Evolutionary conservation across 2,797 vertebrate genomes (phyloP).

Genomic region (Alauda arvensis): DNA sequence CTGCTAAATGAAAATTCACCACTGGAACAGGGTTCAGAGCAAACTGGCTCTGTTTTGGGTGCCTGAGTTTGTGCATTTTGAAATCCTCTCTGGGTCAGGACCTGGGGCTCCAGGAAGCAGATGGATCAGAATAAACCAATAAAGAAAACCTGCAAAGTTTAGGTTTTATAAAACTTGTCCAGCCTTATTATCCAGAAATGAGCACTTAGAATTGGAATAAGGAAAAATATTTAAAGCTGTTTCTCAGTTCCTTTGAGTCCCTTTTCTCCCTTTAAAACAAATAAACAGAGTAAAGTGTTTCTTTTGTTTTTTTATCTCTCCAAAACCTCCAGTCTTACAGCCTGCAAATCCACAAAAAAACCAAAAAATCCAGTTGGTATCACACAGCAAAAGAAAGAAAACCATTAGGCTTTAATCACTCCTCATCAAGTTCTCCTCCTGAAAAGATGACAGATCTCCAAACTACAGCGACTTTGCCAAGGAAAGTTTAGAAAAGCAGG

Average conservation of each 20-base stretch:
- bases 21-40: neutral
- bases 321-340: neutral
- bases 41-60: neutral
- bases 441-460: slow-evolving; percentile 12
- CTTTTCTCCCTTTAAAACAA: neutral
- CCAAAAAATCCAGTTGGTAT: neutral
- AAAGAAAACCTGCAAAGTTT: neutral
- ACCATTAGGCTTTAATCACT: neutral
- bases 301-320: neutral
- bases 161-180: neutral
- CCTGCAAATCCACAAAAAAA: neutral
- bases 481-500: neutral
- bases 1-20: neutral
- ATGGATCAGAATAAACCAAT: neutral
- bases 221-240: neutral
- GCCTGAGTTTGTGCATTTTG: neutral
- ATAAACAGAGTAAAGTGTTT: neutral
- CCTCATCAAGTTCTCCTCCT: neutral
- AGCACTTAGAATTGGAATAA: neutral
- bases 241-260: neutral
- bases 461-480: neutral
- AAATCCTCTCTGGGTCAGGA: neutral
- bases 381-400: neutral
- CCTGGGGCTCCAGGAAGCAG: neutral
- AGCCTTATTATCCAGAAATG: neutral